Percentiles rank a stretch among this genome's conserved stretches.
Evolutionary conservation across 1,140 invertebrate species (phyloP).

Genomic region (Rhagoletis zephyria): DNA sequence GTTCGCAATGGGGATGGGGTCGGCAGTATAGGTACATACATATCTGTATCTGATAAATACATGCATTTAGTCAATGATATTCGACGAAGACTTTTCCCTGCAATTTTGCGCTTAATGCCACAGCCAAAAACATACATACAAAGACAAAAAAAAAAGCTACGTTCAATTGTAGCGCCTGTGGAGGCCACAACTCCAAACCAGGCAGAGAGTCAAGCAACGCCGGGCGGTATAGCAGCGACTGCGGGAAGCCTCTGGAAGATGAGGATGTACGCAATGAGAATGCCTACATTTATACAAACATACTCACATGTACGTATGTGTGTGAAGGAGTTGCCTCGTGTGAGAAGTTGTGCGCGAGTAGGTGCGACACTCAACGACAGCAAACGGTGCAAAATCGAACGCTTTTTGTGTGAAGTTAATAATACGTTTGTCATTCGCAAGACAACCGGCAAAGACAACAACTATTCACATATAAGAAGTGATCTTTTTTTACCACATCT

Average conservation of each 20-base stretch:
- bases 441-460: constrained; percentile 16
- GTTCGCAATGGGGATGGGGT: background rate
- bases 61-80: constrained; percentile 56
- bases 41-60: constrained; percentile 11
- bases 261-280: background rate
- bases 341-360: constrained; percentile 23
- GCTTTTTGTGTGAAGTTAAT: constrained; percentile 73
- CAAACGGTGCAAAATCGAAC: constrained; percentile 73
- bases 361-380: constrained; percentile 64
- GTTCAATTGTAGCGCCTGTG: background rate
- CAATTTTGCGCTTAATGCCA: background rate
- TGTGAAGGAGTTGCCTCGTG: background rate
- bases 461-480: background rate
- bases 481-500: background rate
- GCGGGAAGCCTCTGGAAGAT: constrained; percentile 26
- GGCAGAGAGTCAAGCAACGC: constrained; percentile 2
- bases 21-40: background rate
- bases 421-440: constrained; percentile 70
- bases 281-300: no score
- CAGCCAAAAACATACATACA: background rate
- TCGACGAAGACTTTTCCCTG: constrained; percentile 60
- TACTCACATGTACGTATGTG: background rate
- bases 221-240: constrained; percentile 5
- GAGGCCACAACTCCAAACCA: background rate
- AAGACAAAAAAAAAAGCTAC: background rate